Percentiles rank a stretch among this genome's conserved stretches.
Conservation (phyloP, 2,888 invertebrate genomes). For the Octodonta nipae region DNA sequence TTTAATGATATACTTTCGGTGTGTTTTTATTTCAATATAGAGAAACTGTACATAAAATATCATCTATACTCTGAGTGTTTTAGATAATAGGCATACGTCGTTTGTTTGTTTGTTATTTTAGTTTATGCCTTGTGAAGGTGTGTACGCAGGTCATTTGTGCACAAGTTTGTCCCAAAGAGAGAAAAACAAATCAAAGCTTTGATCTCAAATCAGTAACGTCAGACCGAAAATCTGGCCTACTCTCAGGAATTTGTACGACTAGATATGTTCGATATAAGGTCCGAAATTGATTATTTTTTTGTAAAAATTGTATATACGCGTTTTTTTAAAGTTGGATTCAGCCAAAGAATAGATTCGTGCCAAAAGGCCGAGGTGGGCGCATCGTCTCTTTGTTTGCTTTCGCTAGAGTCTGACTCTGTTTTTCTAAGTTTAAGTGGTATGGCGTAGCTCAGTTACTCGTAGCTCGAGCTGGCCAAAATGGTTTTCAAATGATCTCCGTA, state of each 20-base stretch:
- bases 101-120: constrained; percentile 8
- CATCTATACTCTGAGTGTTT: constrained; percentile 23
- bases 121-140: constrained; percentile 14
- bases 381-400: constrained; percentile 29
- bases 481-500: constrained; percentile 39
- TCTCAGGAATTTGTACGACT: constrained; percentile 32
- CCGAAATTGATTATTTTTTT: constrained; percentile 15
- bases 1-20: constrained; percentile 29
- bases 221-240: constrained; percentile 17
- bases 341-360: constrained; percentile 33
- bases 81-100: constrained; percentile 19
- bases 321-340: constrained; percentile 32
- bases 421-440: constrained; percentile 22
- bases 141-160: constrained; percentile 27
- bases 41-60: constrained; percentile 19
- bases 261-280: constrained; percentile 13
- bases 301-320: constrained; percentile 24
- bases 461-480: constrained; percentile 26
- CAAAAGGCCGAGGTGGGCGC: constrained; percentile 19
- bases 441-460: constrained; percentile 14
- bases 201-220: constrained; percentile 35
- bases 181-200: constrained; percentile 35
- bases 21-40: constrained; percentile 26
- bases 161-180: constrained; percentile 34
- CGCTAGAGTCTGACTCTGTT: constrained; percentile 30